Evolutionary conservation across 1,140 invertebrate genomes (phyloP).

Genomic region (Euura lappo): DNA sequence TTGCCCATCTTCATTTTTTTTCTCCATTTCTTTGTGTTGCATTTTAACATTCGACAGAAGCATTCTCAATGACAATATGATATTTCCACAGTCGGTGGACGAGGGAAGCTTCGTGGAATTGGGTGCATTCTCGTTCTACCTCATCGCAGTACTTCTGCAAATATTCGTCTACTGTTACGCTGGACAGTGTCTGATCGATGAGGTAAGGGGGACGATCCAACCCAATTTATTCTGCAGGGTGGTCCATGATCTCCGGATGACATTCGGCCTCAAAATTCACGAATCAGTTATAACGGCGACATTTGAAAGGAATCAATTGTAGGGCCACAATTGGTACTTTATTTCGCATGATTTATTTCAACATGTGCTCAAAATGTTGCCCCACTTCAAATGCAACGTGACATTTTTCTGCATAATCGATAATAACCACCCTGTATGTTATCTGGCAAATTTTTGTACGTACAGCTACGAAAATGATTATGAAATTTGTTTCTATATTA

Average conservation of each 20-base stretch:
- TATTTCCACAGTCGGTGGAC: not conserved
- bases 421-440: not conserved
- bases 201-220: not conserved
- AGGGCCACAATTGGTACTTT: too few species aligned
- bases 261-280: too few species aligned
- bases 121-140: not conserved
- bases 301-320: too few species aligned
- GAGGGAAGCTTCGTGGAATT: not conserved
- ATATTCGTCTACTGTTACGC: not conserved
- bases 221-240: too few species aligned
- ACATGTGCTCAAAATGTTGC: too few species aligned
- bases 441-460: not conserved
- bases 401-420: not conserved
- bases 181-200: not conserved
- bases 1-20: too few species aligned
- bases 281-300: too few species aligned
- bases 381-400: not conserved
- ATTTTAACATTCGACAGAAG: too few species aligned
- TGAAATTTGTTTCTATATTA: not conserved
- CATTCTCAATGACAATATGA: not conserved
- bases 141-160: not conserved
- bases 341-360: too few species aligned
- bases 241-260: too few species aligned
- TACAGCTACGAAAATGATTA: not conserved
- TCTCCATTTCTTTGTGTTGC: too few species aligned